Evolutionary conservation across 2,797 vertebrate species (phyloP).

Genomic region (Synaphobranchus kaupii): DNA sequence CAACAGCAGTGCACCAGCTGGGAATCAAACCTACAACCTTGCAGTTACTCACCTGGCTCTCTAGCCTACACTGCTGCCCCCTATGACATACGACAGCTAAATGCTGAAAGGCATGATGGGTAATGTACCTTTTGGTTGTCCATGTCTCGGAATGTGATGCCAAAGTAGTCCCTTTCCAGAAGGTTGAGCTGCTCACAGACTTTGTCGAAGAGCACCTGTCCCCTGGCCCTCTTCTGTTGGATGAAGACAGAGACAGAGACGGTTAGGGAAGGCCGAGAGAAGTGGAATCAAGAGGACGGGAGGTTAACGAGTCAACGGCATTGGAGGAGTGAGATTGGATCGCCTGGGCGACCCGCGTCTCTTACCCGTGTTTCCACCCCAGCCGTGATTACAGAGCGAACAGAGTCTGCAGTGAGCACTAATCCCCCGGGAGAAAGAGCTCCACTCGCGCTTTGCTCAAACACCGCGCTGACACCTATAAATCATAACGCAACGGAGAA

Average conservation of each 20-base stretch:
- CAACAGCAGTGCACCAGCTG: too few relatives aligned
- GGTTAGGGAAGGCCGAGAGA: neutral
- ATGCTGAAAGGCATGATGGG: neutral
- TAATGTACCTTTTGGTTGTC: constrained; percentile 92
- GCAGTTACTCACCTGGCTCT: neutral
- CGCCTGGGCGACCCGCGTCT: neutral
- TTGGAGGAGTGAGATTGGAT: constrained; percentile 27
- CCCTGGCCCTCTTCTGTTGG: constrained; percentile 87
- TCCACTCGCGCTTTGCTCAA: neutral
- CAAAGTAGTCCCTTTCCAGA: constrained; percentile 96
- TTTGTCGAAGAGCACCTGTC: constrained; percentile 91
- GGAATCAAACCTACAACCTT: neutral
- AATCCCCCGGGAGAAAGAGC: neutral
- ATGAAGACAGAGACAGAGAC: constrained; percentile 1
- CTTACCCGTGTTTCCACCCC: neutral
- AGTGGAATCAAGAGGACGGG: neutral
- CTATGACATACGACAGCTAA: neutral
- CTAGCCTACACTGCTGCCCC: neutral
- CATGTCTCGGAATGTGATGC: constrained; percentile 87
- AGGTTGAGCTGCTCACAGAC: constrained; percentile 96
- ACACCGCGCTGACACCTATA: neutral
- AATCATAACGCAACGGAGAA: neutral
- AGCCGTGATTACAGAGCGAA: neutral
- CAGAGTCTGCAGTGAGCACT: neutral
- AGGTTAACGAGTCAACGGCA: constrained; percentile 1